Conservation (phyloP, 2,888 invertebrate species). For the Eupithecia dodoneata region DNA sequence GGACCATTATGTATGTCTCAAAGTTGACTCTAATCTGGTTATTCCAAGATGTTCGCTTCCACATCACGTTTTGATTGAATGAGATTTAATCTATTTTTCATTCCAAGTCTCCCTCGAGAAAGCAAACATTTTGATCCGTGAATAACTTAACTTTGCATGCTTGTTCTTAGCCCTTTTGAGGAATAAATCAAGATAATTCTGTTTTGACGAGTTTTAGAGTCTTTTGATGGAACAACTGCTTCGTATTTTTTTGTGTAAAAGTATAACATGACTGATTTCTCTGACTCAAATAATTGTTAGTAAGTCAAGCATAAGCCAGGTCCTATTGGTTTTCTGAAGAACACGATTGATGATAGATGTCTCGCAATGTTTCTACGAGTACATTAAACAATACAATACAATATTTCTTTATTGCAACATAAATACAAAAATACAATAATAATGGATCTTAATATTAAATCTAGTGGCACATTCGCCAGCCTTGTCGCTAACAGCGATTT, state of each 20-base stretch:
- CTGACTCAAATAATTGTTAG: not conserved
- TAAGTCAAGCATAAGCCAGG: not conserved
- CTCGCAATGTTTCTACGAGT: too few relatives aligned
- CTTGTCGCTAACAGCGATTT: too few relatives aligned
- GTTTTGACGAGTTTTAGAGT: conserved; percentile 1
- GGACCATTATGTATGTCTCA: conserved; percentile 53
- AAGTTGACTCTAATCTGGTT: conserved; percentile 75
- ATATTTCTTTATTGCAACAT: too few relatives aligned
- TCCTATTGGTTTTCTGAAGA: too few relatives aligned
- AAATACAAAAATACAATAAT: too few relatives aligned
- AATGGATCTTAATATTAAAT: too few relatives aligned
- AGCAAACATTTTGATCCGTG: conserved; percentile 68
- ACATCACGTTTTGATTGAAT: conserved; percentile 78
- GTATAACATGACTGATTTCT: not conserved
- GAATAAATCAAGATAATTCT: conserved; percentile 33
- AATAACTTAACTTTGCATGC: conserved; percentile 71
- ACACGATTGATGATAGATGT: too few relatives aligned
- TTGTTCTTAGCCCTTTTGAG: conserved; percentile 52
- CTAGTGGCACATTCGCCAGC: too few relatives aligned
- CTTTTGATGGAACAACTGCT: not conserved
- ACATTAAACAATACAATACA: too few relatives aligned
- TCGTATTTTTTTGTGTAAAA: not conserved
- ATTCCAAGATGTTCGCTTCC: conserved; percentile 72
- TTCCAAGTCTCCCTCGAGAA: conserved; percentile 59
- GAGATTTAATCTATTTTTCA: conserved; percentile 77